A percentile compares a stretch with the other conserved stretches of the same genome.
phyloP scores from a whole-genome alignment of 92 coral and sea anemone species.

The Palythoa grandiflora region DNA sequence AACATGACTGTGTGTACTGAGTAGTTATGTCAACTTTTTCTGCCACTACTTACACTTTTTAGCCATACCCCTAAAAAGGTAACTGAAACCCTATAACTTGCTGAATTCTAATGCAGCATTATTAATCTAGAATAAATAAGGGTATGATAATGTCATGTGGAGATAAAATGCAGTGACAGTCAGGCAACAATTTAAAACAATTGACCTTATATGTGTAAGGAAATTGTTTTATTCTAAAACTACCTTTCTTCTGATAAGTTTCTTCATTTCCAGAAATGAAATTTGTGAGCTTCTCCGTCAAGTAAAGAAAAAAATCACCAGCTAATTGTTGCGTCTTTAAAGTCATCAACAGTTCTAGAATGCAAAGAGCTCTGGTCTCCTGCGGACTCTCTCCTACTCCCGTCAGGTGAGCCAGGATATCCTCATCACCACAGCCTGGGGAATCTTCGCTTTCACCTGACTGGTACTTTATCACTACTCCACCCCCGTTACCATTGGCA shows the following conservation, averaged over 20 bases:
- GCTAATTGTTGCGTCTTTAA: slow-evolving; percentile 75
- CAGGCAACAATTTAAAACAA: no score
- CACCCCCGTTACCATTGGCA: slow-evolving; percentile 89
- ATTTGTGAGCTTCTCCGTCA: slow-evolving; percentile 79
- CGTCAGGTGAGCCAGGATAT: slow-evolving; percentile 59
- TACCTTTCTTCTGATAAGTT: slow-evolving; percentile 34
- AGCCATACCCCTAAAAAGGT: no score
- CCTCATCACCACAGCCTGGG: slow-evolving; percentile 37
- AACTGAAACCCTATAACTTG: no score
- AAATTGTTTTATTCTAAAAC: neutral
- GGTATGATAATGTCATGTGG: no score
- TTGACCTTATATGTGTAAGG: no score
- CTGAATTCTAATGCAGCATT: no score
- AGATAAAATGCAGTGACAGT: no score
- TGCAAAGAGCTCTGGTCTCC: slow-evolving; percentile 72
- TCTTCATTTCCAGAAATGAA: slow-evolving; percentile 53
- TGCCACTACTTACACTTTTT: no score
- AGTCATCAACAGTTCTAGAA: slow-evolving; percentile 79
- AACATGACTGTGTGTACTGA: no score
- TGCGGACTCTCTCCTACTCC: slow-evolving; percentile 59
- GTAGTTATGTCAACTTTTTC: no score
- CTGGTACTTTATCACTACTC: slow-evolving; percentile 62
- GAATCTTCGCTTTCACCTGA: neutral
- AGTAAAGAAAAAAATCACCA: slow-evolving; percentile 86
- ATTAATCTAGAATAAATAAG: no score